Conservation (phyloP, 2,113 vertebrate genomes). For the Pelecanoides urinatrix region DNA sequence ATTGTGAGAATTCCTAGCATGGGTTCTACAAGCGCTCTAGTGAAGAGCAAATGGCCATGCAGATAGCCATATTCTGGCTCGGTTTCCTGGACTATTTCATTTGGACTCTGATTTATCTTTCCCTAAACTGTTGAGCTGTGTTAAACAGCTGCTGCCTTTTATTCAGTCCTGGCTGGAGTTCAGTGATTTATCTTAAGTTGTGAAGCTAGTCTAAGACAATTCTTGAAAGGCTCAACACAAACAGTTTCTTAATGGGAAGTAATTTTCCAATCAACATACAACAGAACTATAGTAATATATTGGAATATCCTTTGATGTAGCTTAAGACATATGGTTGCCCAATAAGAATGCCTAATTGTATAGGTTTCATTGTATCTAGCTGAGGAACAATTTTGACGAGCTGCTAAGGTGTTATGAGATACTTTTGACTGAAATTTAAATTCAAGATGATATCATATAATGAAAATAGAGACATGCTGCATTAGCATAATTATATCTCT, state of each 20-base stretch:
- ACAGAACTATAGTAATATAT: background rate
- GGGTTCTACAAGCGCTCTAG: background rate
- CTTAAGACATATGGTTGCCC: background rate
- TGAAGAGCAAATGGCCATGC: background rate
- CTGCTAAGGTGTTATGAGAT: background rate
- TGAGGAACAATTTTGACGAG: background rate
- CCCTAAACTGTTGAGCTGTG: background rate
- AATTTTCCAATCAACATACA: conserved; percentile 29
- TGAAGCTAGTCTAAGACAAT: background rate
- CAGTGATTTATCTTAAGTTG: background rate
- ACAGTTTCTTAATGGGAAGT: conserved; percentile 39
- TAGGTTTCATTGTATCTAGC: background rate
- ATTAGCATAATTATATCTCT: conserved; percentile 30
- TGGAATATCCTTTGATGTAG: background rate
- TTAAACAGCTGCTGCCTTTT: conserved; percentile 27
- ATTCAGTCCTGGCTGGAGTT: background rate
- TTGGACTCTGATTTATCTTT: background rate
- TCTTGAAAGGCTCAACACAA: conserved; percentile 23
- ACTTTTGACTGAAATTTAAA: background rate
- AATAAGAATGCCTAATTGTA: background rate
- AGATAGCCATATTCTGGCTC: background rate
- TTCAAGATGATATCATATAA: background rate
- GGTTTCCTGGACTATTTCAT: background rate
- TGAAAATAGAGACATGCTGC: background rate
- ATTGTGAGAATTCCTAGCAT: background rate